Conservation (phyloP, 1,140 invertebrate species). For the Drosophila kohkoa region DNA sequence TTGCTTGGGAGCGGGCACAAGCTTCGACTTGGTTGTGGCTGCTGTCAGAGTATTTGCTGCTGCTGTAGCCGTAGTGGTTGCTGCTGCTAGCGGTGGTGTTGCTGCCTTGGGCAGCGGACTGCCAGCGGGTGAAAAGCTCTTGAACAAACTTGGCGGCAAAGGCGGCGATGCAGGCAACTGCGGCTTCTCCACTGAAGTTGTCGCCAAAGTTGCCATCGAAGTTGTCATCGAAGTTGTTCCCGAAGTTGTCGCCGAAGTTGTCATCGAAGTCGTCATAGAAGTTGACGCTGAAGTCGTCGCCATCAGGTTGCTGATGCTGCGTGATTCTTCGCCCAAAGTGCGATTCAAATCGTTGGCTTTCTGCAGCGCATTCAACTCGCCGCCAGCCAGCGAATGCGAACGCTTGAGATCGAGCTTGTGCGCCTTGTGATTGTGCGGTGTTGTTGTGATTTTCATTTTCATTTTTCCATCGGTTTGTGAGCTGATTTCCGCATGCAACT, state of each 20-base stretch:
- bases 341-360: slow-evolving; percentile 59
- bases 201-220: no score
- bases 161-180: slow-evolving; percentile 73
- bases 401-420: slow-evolving; percentile 74
- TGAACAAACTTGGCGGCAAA: slow-evolving; percentile 81
- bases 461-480: slow-evolving; percentile 81
- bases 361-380: slow-evolving; percentile 52
- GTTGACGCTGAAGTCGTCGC: not conserved
- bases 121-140: slow-evolving; percentile 52
- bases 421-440: slow-evolving; percentile 50
- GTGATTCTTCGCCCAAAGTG: slow-evolving; percentile 63
- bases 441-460: slow-evolving; percentile 81
- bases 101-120: slow-evolving; percentile 16
- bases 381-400: slow-evolving; percentile 63
- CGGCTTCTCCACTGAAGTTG: slow-evolving; percentile 32
- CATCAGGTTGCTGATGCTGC: slow-evolving; percentile 72
- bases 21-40: slow-evolving; percentile 27
- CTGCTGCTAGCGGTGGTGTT: not conserved
- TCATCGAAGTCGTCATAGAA: no score
- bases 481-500: slow-evolving; percentile 80
- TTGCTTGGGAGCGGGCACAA: not conserved
- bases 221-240: no score
- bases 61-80: not conserved
- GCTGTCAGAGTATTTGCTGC: not conserved
- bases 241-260: no score